phyloP scores from a whole-genome alignment of 2,113 vertebrate species.

The Percina caprodes region DNA sequence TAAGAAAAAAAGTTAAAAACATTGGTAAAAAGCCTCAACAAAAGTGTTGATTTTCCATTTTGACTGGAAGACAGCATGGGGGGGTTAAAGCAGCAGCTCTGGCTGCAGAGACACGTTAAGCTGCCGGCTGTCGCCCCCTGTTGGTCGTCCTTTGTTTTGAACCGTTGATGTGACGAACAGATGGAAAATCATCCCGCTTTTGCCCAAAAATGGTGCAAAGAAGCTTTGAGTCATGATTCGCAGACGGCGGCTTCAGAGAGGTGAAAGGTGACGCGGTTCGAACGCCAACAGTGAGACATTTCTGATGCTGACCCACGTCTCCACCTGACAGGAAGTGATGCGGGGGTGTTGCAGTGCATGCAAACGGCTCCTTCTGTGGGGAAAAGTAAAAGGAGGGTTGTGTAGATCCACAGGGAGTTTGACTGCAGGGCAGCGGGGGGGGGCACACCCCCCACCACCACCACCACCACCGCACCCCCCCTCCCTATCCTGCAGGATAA shows the following conservation, averaged over 20 bases:
- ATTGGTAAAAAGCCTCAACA: no score
- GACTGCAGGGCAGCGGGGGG: slow-evolving; percentile 22
- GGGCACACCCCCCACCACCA: slow-evolving; percentile 14
- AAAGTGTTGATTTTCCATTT: no score
- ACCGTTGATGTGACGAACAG: background rate
- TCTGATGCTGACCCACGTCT: background rate
- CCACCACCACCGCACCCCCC: no score
- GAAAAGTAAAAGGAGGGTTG: background rate
- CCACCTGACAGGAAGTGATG: slow-evolving; percentile 29
- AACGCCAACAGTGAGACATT: background rate
- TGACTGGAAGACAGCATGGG: no score
- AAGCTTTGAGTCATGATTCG: background rate
- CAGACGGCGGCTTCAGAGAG: background rate
- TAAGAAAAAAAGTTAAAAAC: no score
- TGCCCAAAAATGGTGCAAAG: slow-evolving; percentile 43
- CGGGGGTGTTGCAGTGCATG: background rate
- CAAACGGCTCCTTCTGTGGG: slow-evolving; percentile 11
- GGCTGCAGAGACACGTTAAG: background rate
- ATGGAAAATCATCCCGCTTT: background rate
- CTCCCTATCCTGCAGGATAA: slow-evolving; percentile 29
- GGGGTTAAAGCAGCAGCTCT: slow-evolving; percentile 28
- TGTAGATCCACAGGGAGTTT: slow-evolving; percentile 23
- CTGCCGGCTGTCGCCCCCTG: slow-evolving; percentile 74
- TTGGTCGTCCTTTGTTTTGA: slow-evolving; percentile 42
- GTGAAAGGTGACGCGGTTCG: slow-evolving; percentile 11